phyloP scores from a whole-genome alignment of 2,797 vertebrate species.

The Hafferia zeledoni region DNA sequence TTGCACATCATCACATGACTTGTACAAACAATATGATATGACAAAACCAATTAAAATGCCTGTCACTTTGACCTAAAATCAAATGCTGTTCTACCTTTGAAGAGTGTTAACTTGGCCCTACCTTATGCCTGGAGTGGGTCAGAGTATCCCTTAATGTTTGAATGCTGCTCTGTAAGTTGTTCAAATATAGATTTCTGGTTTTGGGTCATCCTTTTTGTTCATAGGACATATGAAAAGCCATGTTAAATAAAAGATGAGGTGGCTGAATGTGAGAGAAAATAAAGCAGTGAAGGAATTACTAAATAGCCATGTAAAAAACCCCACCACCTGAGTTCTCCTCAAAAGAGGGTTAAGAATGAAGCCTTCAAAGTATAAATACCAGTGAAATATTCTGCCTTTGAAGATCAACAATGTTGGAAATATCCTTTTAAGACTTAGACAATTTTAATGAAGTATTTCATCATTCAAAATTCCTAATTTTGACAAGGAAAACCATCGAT shows the following conservation, averaged over 20 bases:
- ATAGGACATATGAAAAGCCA: accelerated
- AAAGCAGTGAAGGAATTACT: not conserved
- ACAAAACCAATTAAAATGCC: not conserved
- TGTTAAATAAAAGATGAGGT: not conserved
- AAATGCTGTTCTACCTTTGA: accelerated
- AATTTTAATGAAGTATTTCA: not conserved
- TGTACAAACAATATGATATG: accelerated
- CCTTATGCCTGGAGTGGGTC: not conserved
- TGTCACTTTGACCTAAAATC: not conserved
- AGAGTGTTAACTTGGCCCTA: not conserved
- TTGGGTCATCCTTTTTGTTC: not conserved
- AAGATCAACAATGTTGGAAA: not conserved
- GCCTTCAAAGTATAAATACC: not conserved
- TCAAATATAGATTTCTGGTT: not conserved
- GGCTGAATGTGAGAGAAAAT: not conserved
- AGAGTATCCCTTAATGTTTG: not conserved
- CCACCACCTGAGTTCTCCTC: not conserved
- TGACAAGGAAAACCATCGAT: not conserved
- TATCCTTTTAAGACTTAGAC: not conserved
- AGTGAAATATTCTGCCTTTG: not conserved
- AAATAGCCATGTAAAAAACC: not conserved
- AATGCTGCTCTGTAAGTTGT: not conserved
- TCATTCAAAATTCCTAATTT: not conserved
- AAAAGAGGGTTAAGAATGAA: not conserved
- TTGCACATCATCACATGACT: not conserved